These are phyloP conservation scores for Chloropsis hardwickii DNA, from an alignment of 2,113 vertebrate species.

Conservation along the genomic window DNA sequence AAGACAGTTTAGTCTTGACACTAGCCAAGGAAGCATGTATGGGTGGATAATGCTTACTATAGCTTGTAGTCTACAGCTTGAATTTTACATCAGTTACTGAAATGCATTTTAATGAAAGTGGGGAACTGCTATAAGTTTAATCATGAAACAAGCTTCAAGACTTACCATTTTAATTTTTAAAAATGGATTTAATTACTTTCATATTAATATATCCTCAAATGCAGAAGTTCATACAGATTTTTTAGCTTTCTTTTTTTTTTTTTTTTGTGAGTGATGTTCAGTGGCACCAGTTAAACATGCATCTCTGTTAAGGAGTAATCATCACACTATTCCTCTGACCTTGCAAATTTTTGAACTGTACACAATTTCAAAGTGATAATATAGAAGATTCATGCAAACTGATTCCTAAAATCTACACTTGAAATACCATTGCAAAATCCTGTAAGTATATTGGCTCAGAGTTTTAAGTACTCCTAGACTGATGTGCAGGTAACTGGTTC, in stretches of 20 bases:
- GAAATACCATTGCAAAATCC: neutral
- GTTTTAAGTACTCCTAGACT: neutral
- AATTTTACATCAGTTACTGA: conserved; percentile 48
- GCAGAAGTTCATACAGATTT: conserved; percentile 36
- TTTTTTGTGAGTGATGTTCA: conserved; percentile 27
- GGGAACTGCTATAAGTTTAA: neutral
- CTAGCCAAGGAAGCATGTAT: conserved; percentile 26
- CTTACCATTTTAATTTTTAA: neutral
- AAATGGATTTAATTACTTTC: conserved; percentile 1
- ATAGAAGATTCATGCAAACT: neutral
- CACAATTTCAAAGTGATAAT: neutral
- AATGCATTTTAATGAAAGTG: conserved; percentile 53
- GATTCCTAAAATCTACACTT: neutral
- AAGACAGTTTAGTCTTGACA: conserved; percentile 4
- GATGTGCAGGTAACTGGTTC: conserved; percentile 60
- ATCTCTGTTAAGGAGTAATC: neutral
- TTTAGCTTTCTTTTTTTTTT: neutral
- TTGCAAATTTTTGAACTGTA: neutral
- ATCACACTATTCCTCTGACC: neutral
- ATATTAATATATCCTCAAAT: conserved; percentile 55
- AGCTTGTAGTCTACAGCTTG: conserved; percentile 26
- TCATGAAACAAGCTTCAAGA: conserved; percentile 28
- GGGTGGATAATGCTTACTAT: neutral
- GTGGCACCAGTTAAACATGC: conserved; percentile 39
- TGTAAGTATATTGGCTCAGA: neutral